Percentiles rank a stretch among this genome's conserved stretches.
These are phyloP conservation scores for Molorchus minor DNA, from an alignment of 2,888 invertebrate genomes.

Conservation along the genomic window DNA sequence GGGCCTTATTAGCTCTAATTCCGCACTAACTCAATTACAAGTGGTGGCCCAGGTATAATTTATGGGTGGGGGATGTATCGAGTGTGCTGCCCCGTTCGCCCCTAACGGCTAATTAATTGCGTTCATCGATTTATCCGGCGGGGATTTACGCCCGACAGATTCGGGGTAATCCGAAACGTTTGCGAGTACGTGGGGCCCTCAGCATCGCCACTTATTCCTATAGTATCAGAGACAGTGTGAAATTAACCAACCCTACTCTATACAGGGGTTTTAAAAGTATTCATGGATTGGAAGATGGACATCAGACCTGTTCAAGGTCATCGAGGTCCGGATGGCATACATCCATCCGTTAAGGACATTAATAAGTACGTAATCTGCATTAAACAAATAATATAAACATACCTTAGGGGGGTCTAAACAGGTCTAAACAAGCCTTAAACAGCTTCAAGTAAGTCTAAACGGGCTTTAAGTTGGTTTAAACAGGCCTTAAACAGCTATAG, in stretches of 20 bases:
- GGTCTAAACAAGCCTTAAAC: too few species aligned
- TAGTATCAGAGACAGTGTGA: neutral
- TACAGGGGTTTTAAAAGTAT: too few species aligned
- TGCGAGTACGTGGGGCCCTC: neutral
- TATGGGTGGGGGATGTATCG: slow-evolving; percentile 34
- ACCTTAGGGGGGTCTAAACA: too few species aligned
- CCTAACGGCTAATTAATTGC: slow-evolving; percentile 27
- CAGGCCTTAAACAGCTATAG: too few species aligned
- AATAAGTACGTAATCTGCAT: too few species aligned
- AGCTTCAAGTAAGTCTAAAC: too few species aligned
- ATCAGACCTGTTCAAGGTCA: too few species aligned
- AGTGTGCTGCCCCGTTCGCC: neutral
- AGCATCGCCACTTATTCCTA: neutral
- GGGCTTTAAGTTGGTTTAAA: too few species aligned
- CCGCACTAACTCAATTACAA: slow-evolving; percentile 59
- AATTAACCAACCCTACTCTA: neutral
- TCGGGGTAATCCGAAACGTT: slow-evolving; percentile 6
- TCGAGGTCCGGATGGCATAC: too few species aligned
- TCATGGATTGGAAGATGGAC: too few species aligned
- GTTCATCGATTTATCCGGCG: slow-evolving; percentile 24
- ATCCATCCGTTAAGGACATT: too few species aligned
- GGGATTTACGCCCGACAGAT: slow-evolving; percentile 20
- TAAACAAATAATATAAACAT: too few species aligned
- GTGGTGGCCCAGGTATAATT: slow-evolving; percentile 52
- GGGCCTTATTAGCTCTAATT: slow-evolving; percentile 60